Conservation (phyloP, 2,888 invertebrate species). For the Melanostoma mellinum region DNA sequence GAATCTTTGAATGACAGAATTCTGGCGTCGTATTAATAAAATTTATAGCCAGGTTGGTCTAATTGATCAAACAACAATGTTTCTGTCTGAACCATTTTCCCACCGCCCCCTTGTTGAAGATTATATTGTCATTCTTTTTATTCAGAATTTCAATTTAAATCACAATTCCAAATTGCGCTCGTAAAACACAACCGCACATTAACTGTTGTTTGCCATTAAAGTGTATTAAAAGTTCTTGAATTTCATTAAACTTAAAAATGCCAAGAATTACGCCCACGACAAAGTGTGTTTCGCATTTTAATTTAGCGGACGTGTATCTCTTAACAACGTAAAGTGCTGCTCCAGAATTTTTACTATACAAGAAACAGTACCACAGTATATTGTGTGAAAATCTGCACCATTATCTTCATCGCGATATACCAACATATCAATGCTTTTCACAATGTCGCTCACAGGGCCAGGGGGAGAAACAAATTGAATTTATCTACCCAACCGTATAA, state of each 20-base stretch:
- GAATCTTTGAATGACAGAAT: too few relatives aligned
- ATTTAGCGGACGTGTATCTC: slow-evolving; percentile 43
- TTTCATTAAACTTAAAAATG: slow-evolving; percentile 28
- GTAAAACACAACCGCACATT: neutral
- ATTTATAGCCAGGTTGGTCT: too few relatives aligned
- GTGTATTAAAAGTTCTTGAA: slow-evolving; percentile 41
- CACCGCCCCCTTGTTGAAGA: too few relatives aligned
- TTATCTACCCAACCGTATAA: slow-evolving; percentile 54
- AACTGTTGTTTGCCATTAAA: slow-evolving; percentile 59
- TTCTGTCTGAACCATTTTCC: too few relatives aligned
- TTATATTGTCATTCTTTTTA: too few relatives aligned
- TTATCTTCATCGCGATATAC: neutral
- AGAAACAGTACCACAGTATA: slow-evolving; percentile 32
- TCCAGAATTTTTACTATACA: slow-evolving; percentile 11
- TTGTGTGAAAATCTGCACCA: neutral
- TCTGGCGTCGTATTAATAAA: too few relatives aligned
- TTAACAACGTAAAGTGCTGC: slow-evolving; percentile 11
- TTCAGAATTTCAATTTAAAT: slow-evolving; percentile 4
- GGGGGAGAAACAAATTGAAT: slow-evolving; percentile 29
- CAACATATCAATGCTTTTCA: slow-evolving; percentile 1
- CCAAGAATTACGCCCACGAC: slow-evolving; percentile 40
- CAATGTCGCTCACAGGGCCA: slow-evolving; percentile 9
- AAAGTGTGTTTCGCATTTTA: slow-evolving; percentile 42
- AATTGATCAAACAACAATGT: too few relatives aligned
- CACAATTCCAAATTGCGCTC: slow-evolving; percentile 1